phyloP scores from a whole-genome alignment of 2,797 vertebrate species.

The Enteromius viviparus region DNA sequence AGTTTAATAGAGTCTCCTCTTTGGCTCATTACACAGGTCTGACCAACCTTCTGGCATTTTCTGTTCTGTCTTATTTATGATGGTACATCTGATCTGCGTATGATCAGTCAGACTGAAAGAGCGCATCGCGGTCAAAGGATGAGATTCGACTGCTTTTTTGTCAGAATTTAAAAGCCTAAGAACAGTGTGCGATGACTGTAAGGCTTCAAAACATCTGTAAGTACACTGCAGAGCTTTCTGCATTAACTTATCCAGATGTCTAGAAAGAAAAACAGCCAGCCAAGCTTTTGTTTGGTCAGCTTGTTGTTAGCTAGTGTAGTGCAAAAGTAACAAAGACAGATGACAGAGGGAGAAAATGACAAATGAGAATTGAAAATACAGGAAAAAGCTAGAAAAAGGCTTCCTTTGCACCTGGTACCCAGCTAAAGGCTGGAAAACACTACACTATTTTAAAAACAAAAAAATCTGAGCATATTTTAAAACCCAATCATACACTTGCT shows the following conservation, averaged over 20 bases:
- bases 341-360: constrained; percentile 12
- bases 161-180: constrained; percentile 13
- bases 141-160: not conserved
- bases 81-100: constrained; percentile 59
- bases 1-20: constrained; percentile 73
- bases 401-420: not conserved
- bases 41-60: constrained; percentile 60
- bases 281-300: constrained; percentile 43
- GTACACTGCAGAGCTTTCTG: constrained; percentile 34
- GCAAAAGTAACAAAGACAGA: constrained; percentile 36
- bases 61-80: constrained; percentile 68
- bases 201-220: constrained; percentile 38
- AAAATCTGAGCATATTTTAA: not conserved
- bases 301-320: constrained; percentile 33
- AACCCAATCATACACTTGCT: not conserved
- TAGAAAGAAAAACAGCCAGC: constrained; percentile 30
- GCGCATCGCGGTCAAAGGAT: constrained; percentile 6
- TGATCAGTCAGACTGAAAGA: constrained; percentile 35
- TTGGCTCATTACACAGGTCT: constrained; percentile 73
- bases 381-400: not conserved
- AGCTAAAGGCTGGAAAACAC: not conserved
- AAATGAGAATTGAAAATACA: not conserved
- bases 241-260: constrained; percentile 49
- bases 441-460: not conserved
- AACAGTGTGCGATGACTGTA: constrained; percentile 18